Base-by-base conservation (phyloP, 2,888 invertebrate species). In the Rhorus exstirpatorius region DNA sequence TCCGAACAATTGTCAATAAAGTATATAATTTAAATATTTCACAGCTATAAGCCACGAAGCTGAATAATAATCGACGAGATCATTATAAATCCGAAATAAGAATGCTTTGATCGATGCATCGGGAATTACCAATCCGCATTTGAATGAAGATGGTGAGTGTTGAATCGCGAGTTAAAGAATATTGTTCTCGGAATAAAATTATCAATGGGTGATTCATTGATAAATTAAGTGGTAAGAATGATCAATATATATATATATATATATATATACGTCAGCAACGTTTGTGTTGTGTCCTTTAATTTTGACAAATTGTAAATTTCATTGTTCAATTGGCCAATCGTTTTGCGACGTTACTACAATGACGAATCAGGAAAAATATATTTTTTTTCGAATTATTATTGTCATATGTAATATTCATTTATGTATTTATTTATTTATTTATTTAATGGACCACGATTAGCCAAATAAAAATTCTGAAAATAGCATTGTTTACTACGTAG, bases 41-140 rank as follows among this genome's bases (percentile, higher is more conserved):
- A 14, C 58, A 24, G 72, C 26, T 26, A 46, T 63, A 31, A n/a
- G n/a, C 6, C 55, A 58, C 14, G 17, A 46, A 24, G 21, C 24
- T 21, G 46, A 41, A 53, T 70, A 80, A 80, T 80, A 49, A 68
- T 65, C 75, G 61, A 53, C 31, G 19, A 35, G 35, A 17, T 70
- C 76, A 35, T 76, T 58, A 60, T 31, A 31, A 71, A 65, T 71
- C 55, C 44, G 19, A 44, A 3, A 31, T 58, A 70, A 70, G 70
- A 78, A 63, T 77, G 21, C 70, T 44, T 49, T 12, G 35, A 65
- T 78, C 63, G 55, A 78, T 35, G 63, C 63, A 53, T 63, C 60
- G 60, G 26, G 60, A 58, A 72, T 49, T 60, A 51, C 38, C 31
- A 70, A 70, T 70, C 41, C 53, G 53, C 53, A 70, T 70, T 41